Evolutionary conservation across 2,113 vertebrate species (phyloP), one percentile per base, ranked within the genome.

Genomic region (Ophthalmolycus amberensis): DNA sequence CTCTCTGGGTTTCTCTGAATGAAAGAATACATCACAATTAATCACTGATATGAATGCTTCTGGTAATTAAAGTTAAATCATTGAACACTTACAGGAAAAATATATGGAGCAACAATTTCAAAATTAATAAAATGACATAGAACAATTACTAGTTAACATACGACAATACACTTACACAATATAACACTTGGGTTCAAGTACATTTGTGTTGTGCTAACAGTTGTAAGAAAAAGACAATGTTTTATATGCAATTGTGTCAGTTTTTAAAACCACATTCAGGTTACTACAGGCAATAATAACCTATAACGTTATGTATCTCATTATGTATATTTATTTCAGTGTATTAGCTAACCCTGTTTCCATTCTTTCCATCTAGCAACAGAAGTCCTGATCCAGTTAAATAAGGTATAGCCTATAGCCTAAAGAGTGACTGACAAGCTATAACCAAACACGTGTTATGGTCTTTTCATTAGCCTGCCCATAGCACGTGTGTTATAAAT

Each of bases 1-100:
- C 83, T 92, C 86, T 44, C 59, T 79, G 52, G 95, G 94, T 20
- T 90, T 86, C 14, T 95, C 95, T 96, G 73, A 50, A 78, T 11
- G 3, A 67, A 44, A 71, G 4, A 74, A 77, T 14, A 4, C 66
- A 18, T 37, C 15, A 72, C 20, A 70, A 18, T 27, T 4, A 50
- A 52, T 32, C 6, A 46, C 40, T 29, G 4, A 12, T 37, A 11
- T 18, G 32, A 34, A 12, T 29, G 38, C 34, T 34, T 60, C 7
- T n/a, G 8, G 27, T 37, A 9, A 6, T 25, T 12, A 34, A 59
- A 3, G 18, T 16, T 14, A 10, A 38, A 50, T 54, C 16, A 16
- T 8, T 54, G 3, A 64, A 29, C 66, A 18, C 27, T 48, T 46
- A 3, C 3, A 11, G 12, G 22, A 5, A 29, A 27, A 75, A 63